Base-by-base conservation (phyloP, 2,888 invertebrate species). In the Hemistola chrysoprasaria region DNA sequence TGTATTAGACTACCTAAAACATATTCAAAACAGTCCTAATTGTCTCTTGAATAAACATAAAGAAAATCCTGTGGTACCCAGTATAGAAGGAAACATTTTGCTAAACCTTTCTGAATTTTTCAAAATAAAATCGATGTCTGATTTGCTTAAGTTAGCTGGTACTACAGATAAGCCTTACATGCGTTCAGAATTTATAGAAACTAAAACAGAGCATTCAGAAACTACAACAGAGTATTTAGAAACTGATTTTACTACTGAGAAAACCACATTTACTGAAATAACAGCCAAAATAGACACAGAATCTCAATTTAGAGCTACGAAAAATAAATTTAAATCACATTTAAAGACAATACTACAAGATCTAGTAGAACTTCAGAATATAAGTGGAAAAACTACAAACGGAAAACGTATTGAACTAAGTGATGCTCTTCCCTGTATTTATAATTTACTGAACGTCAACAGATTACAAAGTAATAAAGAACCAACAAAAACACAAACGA, bases 21-120 rank as follows among this genome's bases (percentile, higher is more conserved):
- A 76, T 27, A 63, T 85, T 6, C 67, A 79, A 44, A 67, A 43
- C 16, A 77, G 71, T 39, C 76, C 83, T 6, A 59, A 65, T 16
- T 83, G 81, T 39, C 41, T 78, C 25, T 50, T 78, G 0, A 65
- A 64, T 5, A 58, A 59, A 22, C 47, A 62, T 8, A 45, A 57
- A 5, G 35, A 51, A 3, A 47, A 59, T 22, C 22, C 34, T 16
- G 20, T 49, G 6, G 22, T 54, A n/a, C 50, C 66, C n/a, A 64
- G 56, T 30, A 34, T 76, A 20, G 71, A 79, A 67, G 76, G 82
- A 1, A 71, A 77, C 40, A 76, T 82, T 48, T 56, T 85, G 32
- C 58, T 79, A 1, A 83, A 80, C 50, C 57, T 88, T 22, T 78
- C 80, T 0, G 80, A 88, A 36, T 79, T 85, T 49, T 76, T 82